phyloP scores from a whole-genome alignment of 1,140 invertebrate genomes.

The Hormaphis cornu region DNA sequence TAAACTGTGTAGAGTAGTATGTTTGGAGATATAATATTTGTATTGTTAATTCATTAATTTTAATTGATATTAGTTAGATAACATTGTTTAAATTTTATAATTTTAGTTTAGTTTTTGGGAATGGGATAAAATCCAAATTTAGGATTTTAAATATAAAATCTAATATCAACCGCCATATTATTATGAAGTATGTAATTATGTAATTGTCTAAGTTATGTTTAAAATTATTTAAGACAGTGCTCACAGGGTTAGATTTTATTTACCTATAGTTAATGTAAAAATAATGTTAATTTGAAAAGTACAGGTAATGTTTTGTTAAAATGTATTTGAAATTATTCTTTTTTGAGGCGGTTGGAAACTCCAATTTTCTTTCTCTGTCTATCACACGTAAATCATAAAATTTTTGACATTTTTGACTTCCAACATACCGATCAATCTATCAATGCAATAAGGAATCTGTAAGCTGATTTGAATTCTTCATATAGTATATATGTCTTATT shows the following conservation, averaged over 20 bases:
- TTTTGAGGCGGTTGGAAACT: too few species aligned
- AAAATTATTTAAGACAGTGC: background rate
- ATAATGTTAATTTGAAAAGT: background rate
- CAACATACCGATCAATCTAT: too few species aligned
- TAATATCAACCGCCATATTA: constrained; percentile 6
- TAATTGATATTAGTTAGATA: background rate
- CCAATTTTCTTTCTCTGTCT: too few species aligned
- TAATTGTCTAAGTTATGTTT: background rate
- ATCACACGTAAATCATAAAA: too few species aligned
- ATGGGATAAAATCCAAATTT: constrained; percentile 19
- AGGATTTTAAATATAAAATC: background rate
- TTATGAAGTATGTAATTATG: background rate
- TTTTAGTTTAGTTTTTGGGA: constrained; percentile 19
- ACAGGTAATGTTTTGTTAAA: too few species aligned
- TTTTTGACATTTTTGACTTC: too few species aligned
- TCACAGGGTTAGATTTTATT: constrained; percentile 15
- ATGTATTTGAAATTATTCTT: too few species aligned
- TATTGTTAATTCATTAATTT: constrained; percentile 24
- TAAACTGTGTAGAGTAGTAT: background rate
- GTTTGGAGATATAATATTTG: constrained; percentile 3
- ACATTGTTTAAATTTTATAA: background rate
- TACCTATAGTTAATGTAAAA: background rate
- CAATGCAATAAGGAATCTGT: too few species aligned
- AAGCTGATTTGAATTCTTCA: too few species aligned
- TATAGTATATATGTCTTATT: too few species aligned